Base-by-base conservation (phyloP, 2,888 invertebrate species). In the Drosophila rellima region DNA sequence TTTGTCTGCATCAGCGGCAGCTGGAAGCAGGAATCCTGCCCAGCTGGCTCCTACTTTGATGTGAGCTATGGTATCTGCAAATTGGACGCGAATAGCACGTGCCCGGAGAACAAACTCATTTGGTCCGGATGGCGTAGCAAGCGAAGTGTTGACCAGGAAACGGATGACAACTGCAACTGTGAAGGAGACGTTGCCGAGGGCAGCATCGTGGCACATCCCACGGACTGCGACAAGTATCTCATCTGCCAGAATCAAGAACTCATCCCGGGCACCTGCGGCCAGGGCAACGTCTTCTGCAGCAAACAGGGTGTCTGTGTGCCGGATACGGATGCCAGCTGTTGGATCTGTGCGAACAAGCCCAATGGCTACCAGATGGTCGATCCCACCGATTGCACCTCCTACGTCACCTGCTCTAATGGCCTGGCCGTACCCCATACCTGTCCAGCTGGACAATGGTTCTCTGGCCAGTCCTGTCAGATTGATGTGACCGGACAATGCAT, bases 401-500 rank as follows among this genome's bases (percentile, higher is more conserved):
- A 87, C 35, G 55, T 73, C 4, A 77, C 83, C 6, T 91, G 91
- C 66, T 35, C 20, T 31, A 71, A 90, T 52, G 88, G 88, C 2
- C 45, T 82, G 20, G 80, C 89, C 4, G 47, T 54, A 1, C 18
- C 74, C 0, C 50, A 68, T 2, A 63, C 48, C 2, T 91, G 91
- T 11, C 50, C 33, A 0, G 55, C 52, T 5, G 83, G 74, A 2
- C 74, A 88, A 29, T 88, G 79, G 70, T 91, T 88, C 54, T 73
- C 88, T 3, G 90, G 88, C 3, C 55, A 66, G 4, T 60, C 63
- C 0, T 83, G 83, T 35, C 40, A 17, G 5, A 66, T 83, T 8
- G 91, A 91, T 68, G 52, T 89, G 1, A 71, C 76, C 7, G 92
- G 85, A 7, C 54, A 54, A 2, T 92, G 92, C 55, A 79, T 88